Evolutionary conservation across 1,140 invertebrate genomes (phyloP), one percentile per base, ranked within the genome.

Genomic region (Drosophila bifasciata): DNA sequence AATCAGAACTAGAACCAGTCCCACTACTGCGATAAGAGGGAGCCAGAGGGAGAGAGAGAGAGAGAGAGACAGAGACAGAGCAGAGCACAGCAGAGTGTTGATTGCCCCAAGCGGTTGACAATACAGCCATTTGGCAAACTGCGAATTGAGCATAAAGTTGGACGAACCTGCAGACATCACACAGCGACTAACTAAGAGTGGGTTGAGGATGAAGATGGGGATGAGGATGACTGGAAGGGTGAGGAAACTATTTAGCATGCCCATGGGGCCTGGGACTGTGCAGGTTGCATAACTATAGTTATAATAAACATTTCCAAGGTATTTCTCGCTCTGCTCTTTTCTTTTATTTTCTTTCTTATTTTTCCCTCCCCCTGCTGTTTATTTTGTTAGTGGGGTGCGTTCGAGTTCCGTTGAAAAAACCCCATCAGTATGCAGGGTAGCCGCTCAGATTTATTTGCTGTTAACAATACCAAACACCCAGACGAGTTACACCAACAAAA

Each of bases 341-440:
- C 32, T 36, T 36, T 36, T 1, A 0, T 7, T 11, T 32, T 11
- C 55, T 17, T 16, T 17, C n/a, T 36, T 17, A 2, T 3, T 11
- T 11, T 9, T 8, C 3, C 25, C 15, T 1, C 1, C 13, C 8
- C 4, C 8, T 16, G 11, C 11, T 46, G 8, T 5, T 16, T 25
- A 8, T 25, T 25, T 25, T 25, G 25, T 6, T 25, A 2, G 25
- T 2, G 5, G 6, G 13, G 17, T 16, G n/a, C 48, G n/a, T 8
- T 21, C 16, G 61, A 28, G 23, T 39, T 5, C 45, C 51, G 0
- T 6, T 44, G 58, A 13, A 44, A 64, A 68, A 41, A 53, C 41
- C 39, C 74, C 77, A 85, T 86, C 81, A 86, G 80, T 80, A 85
- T 86, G 80, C 80, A 64, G 53, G 50, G 52, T 45, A 62, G 84